phyloP scores from a whole-genome alignment of 1,140 invertebrate species.

The Bombus superbus region DNA sequence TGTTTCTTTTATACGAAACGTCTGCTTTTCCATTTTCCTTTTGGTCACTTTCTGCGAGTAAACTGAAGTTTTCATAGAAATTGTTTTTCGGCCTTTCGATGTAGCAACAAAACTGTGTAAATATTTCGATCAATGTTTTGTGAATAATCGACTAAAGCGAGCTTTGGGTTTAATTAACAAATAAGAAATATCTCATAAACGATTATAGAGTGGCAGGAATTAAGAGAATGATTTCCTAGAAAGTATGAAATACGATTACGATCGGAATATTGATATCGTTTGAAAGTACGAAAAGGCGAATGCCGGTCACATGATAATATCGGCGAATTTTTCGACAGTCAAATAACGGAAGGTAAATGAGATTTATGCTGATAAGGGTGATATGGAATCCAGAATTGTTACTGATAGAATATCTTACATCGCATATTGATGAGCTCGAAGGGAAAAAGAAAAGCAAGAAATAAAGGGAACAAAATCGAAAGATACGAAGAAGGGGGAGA shows the following conservation, averaged over 20 bases:
- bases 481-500: not conserved
- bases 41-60: not conserved
- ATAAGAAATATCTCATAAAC: not conserved
- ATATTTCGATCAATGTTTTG: not conserved
- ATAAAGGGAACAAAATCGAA: not conserved
- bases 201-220: not conserved
- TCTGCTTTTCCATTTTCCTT: not conserved
- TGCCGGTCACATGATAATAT: not conserved
- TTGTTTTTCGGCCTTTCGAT: not conserved
- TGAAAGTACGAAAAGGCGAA: not conserved
- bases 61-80: not conserved
- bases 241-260: not conserved
- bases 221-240: not conserved
- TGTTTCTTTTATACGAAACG: not conserved
- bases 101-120: not conserved
- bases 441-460: not conserved
- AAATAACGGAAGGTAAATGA: not conserved
- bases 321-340: not conserved
- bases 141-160: not conserved
- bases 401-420: not conserved
- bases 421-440: not conserved
- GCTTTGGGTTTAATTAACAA: not conserved
- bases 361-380: not conserved
- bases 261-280: not conserved
- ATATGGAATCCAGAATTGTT: not conserved